Base-by-base conservation (phyloP, 2,113 vertebrate species). In the Apaloderma vittatum region DNA sequence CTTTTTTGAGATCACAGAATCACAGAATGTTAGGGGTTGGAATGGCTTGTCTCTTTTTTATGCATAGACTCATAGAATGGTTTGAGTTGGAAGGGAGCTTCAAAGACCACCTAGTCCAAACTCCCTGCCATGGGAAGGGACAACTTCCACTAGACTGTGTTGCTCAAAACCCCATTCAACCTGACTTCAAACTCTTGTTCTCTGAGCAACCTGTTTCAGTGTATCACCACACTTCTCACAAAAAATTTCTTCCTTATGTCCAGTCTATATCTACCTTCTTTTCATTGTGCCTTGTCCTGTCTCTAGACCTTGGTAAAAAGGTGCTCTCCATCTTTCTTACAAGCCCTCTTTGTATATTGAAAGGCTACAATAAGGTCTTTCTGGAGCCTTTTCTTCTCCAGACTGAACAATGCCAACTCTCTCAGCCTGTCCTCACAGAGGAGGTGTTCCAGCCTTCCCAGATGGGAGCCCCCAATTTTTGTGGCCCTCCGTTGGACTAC, bases 181-280 rank as follows among this genome's bases (percentile, higher is more conserved):
- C 27, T 73, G 62, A 9, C 19, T 32, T 20, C 2, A 52, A 76
- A 1, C 21, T 30, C 8, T 67, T 6, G 15, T 43, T 77, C 36
- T n/a, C 36, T 55, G 37, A n/a, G 12, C n/a, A 68, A 45, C 12
- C 6, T 43, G 4, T 45, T 71, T 21, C 52, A 51, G 15, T 5
- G 8, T 9, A 45, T 78, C 34, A 61, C 34, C 19, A 62, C 13
- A 9, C 9, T 65, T 5, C 30, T 22, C 0, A 1, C 43, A 65
- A 65, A 82, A 29, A 30, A n/a, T 34, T 3, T 58, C 7, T 45
- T 63, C 57, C 29, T 74, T 71, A 37, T 15, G 11, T 52, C 36
- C 29, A 40, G 6, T 23, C 27, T 36, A 22, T 68, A 81, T 48
- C 57, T 62, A 26, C 12, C 11, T n/a, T 61, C 49, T 81, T 86